These are phyloP conservation scores for Calliphora vicina DNA, from an alignment of 1,140 invertebrate genomes.

Conservation along the genomic window DNA sequence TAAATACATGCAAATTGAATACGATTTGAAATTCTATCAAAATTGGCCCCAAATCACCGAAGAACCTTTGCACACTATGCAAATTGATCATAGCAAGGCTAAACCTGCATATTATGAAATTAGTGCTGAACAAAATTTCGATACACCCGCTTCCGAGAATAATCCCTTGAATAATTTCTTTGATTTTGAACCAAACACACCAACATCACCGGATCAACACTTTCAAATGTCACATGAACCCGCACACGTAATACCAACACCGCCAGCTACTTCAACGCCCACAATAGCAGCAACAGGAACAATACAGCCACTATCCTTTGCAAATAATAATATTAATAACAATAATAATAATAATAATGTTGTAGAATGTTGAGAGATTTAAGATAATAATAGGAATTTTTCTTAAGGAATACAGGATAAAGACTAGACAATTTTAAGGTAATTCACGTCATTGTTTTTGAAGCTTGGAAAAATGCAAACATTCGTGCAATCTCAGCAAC, in stretches of 20 bases:
- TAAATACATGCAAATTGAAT: conserved; percentile 70
- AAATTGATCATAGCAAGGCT: conserved; percentile 25
- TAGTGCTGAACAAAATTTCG: conserved; percentile 63
- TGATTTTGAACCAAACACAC: conserved; percentile 40
- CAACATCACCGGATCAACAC: not conserved
- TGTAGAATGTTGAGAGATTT: too few species aligned
- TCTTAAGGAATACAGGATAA: too few species aligned
- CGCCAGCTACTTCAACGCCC: not conserved
- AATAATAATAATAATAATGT: too few species aligned
- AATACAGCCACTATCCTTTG: not conserved
- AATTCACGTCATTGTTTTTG: too few species aligned
- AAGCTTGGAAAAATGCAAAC: too few species aligned
- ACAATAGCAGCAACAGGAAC: not conserved
- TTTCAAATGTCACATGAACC: not conserved
- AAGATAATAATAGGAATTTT: too few species aligned
- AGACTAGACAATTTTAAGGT: too few species aligned
- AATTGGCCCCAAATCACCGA: conserved; percentile 70
- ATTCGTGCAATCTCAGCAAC: too few species aligned
- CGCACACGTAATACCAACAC: not conserved
- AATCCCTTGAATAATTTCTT: conserved; percentile 63
- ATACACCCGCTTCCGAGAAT: conserved; percentile 49
- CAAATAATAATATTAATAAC: too few species aligned
- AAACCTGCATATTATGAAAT: conserved; percentile 59
- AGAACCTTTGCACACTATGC: conserved; percentile 47
- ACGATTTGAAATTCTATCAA: conserved; percentile 66